Percentiles rank a stretch among this genome's conserved stretches.
phyloP scores from a whole-genome alignment of 2,113 vertebrate species.

The Podarcis muralis region DNA sequence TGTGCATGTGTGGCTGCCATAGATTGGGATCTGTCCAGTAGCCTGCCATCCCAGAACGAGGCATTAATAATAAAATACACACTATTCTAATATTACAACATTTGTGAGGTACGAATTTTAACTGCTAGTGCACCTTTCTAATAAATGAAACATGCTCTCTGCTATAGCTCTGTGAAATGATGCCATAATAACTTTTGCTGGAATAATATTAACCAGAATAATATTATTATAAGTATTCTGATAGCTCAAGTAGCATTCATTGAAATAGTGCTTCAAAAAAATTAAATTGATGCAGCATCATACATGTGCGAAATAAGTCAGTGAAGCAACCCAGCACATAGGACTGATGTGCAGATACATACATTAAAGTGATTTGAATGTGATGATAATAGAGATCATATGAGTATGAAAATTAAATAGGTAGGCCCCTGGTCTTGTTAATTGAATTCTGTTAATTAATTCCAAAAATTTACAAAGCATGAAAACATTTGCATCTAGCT shows the following conservation, averaged over 20 bases:
- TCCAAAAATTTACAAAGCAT: constrained; percentile 21
- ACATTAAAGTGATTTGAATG: constrained; percentile 19
- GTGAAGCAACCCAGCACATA: constrained; percentile 1
- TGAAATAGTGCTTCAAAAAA: background rate
- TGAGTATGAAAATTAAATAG: constrained; percentile 22
- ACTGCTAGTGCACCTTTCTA: background rate
- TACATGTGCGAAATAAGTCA: background rate
- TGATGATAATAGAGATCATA: constrained; percentile 10
- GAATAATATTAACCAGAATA: background rate
- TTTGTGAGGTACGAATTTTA: background rate
- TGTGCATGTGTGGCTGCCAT: background rate
- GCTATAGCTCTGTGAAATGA: background rate
- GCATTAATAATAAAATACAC: background rate
- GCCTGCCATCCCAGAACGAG: background rate
- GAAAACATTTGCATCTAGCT: constrained; percentile 20
- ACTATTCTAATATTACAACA: background rate
- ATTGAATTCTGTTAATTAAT: constrained; percentile 29
- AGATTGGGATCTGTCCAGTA: too few relatives aligned
- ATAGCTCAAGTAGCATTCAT: background rate
- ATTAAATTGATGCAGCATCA: background rate
- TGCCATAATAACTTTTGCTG: background rate
- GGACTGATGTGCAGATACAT: constrained; percentile 10
- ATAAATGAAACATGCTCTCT: background rate
- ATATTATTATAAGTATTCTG: background rate
- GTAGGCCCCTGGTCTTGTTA: background rate